Conservation (phyloP, 2,113 vertebrate genomes). For the Mixornis gularis region DNA sequence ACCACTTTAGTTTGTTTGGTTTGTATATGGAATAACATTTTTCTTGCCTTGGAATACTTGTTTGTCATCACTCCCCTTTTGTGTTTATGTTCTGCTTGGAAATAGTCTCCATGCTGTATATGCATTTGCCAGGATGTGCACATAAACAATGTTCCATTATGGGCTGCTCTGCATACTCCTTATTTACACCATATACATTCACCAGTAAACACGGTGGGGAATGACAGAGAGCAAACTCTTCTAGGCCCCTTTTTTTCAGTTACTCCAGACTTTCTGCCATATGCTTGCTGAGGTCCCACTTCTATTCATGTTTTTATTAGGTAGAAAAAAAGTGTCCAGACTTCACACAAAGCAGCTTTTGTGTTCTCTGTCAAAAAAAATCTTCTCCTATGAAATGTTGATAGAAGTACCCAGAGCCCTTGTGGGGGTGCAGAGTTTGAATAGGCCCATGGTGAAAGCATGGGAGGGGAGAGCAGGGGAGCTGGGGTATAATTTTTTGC, state of each 20-base stretch:
- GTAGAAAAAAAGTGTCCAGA: constrained; percentile 58
- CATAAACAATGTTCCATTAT: constrained; percentile 64
- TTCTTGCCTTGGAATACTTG: constrained; percentile 63
- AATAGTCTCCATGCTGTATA: constrained; percentile 33
- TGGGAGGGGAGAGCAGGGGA: background rate
- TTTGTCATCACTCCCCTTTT: constrained; percentile 61
- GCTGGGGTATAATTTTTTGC: background rate
- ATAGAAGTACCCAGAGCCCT: constrained; percentile 49
- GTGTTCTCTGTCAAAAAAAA: constrained; percentile 72
- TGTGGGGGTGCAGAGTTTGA: constrained; percentile 36
- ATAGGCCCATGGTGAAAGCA: constrained; percentile 14
- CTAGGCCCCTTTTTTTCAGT: constrained; percentile 31
- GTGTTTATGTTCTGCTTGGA: constrained; percentile 60
- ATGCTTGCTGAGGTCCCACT: constrained; percentile 62
- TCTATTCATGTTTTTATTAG: constrained; percentile 67
- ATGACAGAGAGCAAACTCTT: constrained; percentile 7
- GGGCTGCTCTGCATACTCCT: background rate
- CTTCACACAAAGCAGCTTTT: constrained; percentile 70
- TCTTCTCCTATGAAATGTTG: constrained; percentile 59
- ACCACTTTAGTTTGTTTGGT: constrained; percentile 61
- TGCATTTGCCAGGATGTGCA: constrained; percentile 57
- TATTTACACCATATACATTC: constrained; percentile 59
- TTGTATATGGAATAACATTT: constrained; percentile 64
- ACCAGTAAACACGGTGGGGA: constrained; percentile 1
- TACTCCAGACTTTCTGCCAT: constrained; percentile 59